These are phyloP conservation scores for Drosophila limbata DNA, from an alignment of 2,888 invertebrate genomes.

Conservation along the genomic window DNA sequence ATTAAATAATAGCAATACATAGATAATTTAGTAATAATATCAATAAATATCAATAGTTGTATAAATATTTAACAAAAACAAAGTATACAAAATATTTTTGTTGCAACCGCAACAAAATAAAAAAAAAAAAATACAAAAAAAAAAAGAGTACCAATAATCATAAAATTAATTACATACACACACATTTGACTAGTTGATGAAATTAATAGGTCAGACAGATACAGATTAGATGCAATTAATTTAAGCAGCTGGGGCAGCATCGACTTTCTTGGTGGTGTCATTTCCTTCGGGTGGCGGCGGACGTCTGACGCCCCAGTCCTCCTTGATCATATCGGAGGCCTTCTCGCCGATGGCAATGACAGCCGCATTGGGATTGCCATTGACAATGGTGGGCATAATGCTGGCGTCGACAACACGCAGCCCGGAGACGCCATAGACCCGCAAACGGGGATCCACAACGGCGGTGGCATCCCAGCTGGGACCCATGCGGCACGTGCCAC, in stretches of 20 bases:
- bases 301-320: slow-evolving; percentile 89
- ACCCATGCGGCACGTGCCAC: slow-evolving; percentile 95
- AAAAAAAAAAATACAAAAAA: slow-evolving; percentile 17
- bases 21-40: slow-evolving; percentile 55
- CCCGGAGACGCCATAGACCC: slow-evolving; percentile 92
- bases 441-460: slow-evolving; percentile 91
- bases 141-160: slow-evolving; percentile 6
- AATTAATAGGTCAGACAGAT: slow-evolving; percentile 38
- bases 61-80: slow-evolving; percentile 48
- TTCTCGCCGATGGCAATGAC: slow-evolving; percentile 96
- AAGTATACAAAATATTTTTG: slow-evolving; percentile 14
- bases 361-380: slow-evolving; percentile 96
- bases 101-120: slow-evolving; percentile 20
- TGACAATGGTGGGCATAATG: slow-evolving; percentile 95
- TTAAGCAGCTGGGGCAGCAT: slow-evolving; percentile 27
- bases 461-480: slow-evolving; percentile 90
- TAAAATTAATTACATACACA: slow-evolving; percentile 52
- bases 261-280: neutral
- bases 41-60: slow-evolving; percentile 52
- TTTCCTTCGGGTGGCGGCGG: neutral
- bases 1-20: slow-evolving; percentile 30
- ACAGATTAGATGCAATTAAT: slow-evolving; percentile 8
- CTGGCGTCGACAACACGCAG: slow-evolving; percentile 93
- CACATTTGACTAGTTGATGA: slow-evolving; percentile 73
- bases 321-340: slow-evolving; percentile 94